Conservation (phyloP, 2,888 invertebrate genomes). For the Drosophila nigritarsus region DNA sequence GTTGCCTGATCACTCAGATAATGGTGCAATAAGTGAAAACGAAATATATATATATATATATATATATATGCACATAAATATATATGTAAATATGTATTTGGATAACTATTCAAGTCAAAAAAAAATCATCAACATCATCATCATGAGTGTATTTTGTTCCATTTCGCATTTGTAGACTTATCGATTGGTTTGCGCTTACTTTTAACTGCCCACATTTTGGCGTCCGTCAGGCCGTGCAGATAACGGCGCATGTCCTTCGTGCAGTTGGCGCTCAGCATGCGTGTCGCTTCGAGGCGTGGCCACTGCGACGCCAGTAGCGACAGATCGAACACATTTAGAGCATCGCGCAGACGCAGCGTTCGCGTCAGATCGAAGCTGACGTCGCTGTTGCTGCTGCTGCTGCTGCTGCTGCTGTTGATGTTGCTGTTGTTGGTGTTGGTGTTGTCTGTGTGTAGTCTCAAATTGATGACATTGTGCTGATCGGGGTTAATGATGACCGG, state of each 20-base stretch:
- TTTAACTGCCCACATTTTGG: constrained; percentile 84
- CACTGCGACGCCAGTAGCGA: constrained; percentile 80
- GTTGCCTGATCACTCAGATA: constrained; percentile 22
- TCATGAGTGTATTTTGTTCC: not conserved
- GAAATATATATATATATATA: not conserved
- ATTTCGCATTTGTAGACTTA: not conserved
- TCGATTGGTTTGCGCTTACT: constrained; percentile 78
- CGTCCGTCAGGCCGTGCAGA: constrained; percentile 79
- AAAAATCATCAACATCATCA: too few species aligned
- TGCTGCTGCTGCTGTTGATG: not conserved
- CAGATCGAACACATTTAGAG: constrained; percentile 84
- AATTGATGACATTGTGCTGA: constrained; percentile 70
- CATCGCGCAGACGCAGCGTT: constrained; percentile 80
- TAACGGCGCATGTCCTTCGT: constrained; percentile 82
- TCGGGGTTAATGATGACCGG: constrained; percentile 39
- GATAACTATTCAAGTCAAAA: too few species aligned
- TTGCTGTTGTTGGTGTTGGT: constrained; percentile 2
- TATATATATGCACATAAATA: not conserved
- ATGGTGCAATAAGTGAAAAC: constrained; percentile 20
- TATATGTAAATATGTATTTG: not conserved
- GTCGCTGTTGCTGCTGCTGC: not conserved
- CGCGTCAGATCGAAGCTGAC: constrained; percentile 69
- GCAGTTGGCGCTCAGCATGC: constrained; percentile 77
- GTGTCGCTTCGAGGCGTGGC: constrained; percentile 63
- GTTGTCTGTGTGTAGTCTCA: constrained; percentile 58